These are phyloP conservation scores for Noctua pronuba DNA, from an alignment of 2,888 invertebrate genomes.

Conservation along the genomic window DNA sequence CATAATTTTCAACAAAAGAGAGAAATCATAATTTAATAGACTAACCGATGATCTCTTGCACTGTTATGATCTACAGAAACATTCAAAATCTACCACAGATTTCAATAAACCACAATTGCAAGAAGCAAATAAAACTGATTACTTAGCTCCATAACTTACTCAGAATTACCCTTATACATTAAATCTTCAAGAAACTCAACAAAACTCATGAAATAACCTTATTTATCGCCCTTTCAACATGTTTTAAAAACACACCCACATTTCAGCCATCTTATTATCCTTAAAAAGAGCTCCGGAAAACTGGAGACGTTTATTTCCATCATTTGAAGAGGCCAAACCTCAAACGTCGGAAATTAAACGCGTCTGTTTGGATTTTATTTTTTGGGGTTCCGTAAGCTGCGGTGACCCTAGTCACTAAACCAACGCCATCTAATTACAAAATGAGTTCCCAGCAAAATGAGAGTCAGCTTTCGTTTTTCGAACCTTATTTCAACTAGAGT, in stretches of 20 bases:
- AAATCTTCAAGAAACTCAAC: slow-evolving; percentile 21
- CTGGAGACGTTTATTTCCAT: slow-evolving; percentile 44
- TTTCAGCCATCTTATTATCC: slow-evolving; percentile 47
- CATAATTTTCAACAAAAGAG: neutral
- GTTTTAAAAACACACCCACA: slow-evolving; percentile 50
- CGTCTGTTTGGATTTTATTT: slow-evolving; percentile 41
- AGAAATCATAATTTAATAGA: neutral
- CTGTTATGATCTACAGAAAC: too few relatives aligned
- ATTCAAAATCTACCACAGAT: neutral
- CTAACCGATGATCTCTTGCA: neutral
- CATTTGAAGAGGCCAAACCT: slow-evolving; percentile 50
- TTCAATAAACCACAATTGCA: too few relatives aligned
- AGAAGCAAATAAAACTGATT: slow-evolving; percentile 7
- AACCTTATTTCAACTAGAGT: neutral
- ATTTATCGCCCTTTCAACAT: slow-evolving; percentile 47
- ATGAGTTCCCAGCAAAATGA: too few relatives aligned
- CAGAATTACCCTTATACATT: slow-evolving; percentile 26
- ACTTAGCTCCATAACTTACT: slow-evolving; percentile 4
- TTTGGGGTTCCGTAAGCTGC: slow-evolving; percentile 41
- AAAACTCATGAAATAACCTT: slow-evolving; percentile 35
- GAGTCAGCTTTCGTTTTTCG: neutral
- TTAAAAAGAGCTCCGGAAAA: slow-evolving; percentile 29
- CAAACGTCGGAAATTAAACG: slow-evolving; percentile 62
- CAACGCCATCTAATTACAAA: neutral
- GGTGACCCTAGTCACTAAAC: neutral